phyloP scores from a whole-genome alignment of 1,140 invertebrate species.

The Apis cerana region DNA sequence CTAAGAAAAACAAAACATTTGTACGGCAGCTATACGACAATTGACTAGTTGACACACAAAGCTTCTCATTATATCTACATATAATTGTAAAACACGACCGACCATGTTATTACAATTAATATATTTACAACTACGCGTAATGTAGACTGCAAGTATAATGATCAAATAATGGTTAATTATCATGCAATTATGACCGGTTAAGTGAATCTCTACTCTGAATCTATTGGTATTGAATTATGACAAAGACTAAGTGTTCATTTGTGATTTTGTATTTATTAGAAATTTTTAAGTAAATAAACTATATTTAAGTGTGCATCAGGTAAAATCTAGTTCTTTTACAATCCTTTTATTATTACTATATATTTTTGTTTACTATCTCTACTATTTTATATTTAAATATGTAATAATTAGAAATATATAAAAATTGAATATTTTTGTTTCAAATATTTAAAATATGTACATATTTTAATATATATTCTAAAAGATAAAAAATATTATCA shows the following conservation, averaged over 20 bases:
- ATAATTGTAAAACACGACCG: conserved; percentile 73
- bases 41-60: conserved; percentile 69
- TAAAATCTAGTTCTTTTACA: conserved; percentile 35
- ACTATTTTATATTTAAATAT: conserved; percentile 15
- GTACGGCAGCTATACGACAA: conserved; percentile 69
- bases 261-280: conserved; percentile 82
- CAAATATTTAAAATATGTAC: not conserved
- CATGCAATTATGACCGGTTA: conserved; percentile 76
- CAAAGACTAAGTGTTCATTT: conserved; percentile 81
- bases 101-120: conserved; percentile 73
- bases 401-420: not conserved
- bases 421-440: not conserved
- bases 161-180: conserved; percentile 78
- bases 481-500: too few species aligned
- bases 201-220: conserved; percentile 68
- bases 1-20: conserved; percentile 57
- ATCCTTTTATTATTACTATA: conserved; percentile 20
- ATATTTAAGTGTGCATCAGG: conserved; percentile 80
- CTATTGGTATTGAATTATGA: conserved; percentile 76
- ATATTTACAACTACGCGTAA: conserved; percentile 74
- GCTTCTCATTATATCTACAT: conserved; percentile 75
- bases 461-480: not conserved
- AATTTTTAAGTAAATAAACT: conserved; percentile 82
- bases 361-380: conserved; percentile 21
- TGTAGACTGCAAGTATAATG: conserved; percentile 79